Base-by-base conservation (phyloP, 1,140 invertebrate genomes). In the Nasonia longicornis region DNA sequence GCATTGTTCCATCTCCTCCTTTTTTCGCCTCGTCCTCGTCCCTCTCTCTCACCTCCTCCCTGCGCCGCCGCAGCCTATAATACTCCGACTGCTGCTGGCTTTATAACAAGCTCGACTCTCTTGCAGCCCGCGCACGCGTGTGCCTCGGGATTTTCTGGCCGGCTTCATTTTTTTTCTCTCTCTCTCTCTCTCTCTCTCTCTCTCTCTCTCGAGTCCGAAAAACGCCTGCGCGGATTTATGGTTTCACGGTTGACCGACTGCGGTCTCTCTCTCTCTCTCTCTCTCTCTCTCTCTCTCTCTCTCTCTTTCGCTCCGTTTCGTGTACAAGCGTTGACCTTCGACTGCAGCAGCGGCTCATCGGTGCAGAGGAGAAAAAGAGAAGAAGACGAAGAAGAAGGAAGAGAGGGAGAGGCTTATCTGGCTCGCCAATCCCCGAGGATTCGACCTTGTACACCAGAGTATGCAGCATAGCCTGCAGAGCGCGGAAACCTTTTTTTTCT, bases 201-300 rank as follows among this genome's bases (percentile, higher is more conserved):
- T 85, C 85, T 88, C 87, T 86, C 84, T 86, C 86, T 64, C 45
- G 35, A 16, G 52, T 58, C 86, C 86, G 88, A 90, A 90, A 90
- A 90, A 88, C 86, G 85, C 86, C 48, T 77, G 76, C 79, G 77
- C 84, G 86, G 85, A 90, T 90, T 90, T 90, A 90, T 90, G 87
- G 86, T 85, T 85, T 83, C 85, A 84, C 86, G 86, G 86, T 89
- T 90, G 90, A 90, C 89, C 89, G 88, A 89, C 85, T 89, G 89
- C 86, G 89, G 87, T 88, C 87, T 87, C 22, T 26, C 26, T 26
- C 26, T 48, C 64, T 26, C 26, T 26, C 26, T 26, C 26, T 26
- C 83, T 48, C 64, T 26, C 26, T 26, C 26, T 26, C 26, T 26
- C 83, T 87, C 83, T 87, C 84, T 22, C 22, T 26, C 26, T 26